Conservation (phyloP, 2,797 vertebrate species). For the Etheostoma perlongum region DNA sequence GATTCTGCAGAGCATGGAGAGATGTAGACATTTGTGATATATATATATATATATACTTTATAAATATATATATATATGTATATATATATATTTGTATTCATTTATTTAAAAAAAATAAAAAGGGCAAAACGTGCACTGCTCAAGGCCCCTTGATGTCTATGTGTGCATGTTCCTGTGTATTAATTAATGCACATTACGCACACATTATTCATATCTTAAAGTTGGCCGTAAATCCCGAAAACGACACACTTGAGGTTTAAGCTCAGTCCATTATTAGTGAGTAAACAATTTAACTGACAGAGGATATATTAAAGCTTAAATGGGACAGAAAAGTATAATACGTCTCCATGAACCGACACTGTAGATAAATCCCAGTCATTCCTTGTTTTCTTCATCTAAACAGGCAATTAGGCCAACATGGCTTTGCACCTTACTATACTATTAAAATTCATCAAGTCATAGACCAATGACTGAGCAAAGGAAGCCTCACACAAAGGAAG, state of each 20-base stretch:
- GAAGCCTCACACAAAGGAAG: conserved; percentile 29
- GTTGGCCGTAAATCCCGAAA: background rate
- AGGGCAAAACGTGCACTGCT: no score
- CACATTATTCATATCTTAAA: background rate
- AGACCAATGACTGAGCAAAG: conserved; percentile 34
- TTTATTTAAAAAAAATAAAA: no score
- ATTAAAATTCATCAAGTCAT: conserved; percentile 65
- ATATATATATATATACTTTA: no score
- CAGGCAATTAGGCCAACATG: conserved; percentile 54
- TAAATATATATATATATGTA: no score
- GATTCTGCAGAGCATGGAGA: conserved; percentile 69
- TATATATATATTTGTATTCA: no score
- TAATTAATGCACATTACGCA: conserved; percentile 15
- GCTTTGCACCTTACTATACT: conserved; percentile 29
- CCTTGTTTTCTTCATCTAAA: conserved; percentile 57
- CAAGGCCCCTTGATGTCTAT: no score
- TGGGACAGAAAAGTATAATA: conserved; percentile 58
- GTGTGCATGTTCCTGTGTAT: background rate
- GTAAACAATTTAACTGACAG: conserved; percentile 35
- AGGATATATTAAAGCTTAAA: conserved; percentile 54
- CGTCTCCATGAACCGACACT: conserved; percentile 43
- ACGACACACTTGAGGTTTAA: conserved; percentile 33
- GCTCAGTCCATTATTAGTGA: conserved; percentile 41
- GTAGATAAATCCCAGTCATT: conserved; percentile 47
- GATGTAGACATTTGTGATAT: no score